Conservation (phyloP, 2,797 vertebrate genomes). For the Halcyon badia region DNA sequence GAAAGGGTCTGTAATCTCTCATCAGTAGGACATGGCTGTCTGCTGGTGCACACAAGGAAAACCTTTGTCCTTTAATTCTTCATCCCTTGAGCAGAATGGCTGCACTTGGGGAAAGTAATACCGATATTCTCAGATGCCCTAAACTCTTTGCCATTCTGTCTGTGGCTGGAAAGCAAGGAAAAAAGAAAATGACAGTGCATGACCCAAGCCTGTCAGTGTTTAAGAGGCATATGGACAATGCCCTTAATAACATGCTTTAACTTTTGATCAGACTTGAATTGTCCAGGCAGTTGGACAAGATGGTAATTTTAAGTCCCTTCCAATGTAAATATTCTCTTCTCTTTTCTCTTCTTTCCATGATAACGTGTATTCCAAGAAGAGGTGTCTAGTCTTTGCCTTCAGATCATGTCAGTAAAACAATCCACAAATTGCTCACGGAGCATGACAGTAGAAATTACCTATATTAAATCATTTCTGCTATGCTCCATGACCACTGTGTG, state of each 20-base stretch:
- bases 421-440: background rate
- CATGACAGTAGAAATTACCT: background rate
- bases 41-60: slow-evolving; percentile 18
- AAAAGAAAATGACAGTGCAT: background rate
- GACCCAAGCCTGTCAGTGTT: background rate
- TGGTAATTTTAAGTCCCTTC: background rate
- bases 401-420: background rate
- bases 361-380: background rate
- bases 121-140: background rate
- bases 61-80: slow-evolving; percentile 42
- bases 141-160: background rate
- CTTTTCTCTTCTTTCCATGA: background rate
- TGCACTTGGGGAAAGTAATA: background rate
- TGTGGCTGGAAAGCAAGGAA: background rate
- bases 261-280: background rate
- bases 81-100: background rate
- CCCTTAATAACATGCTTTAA: background rate
- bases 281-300: background rate
- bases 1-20: slow-evolving; percentile 1
- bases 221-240: background rate
- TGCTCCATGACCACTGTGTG: background rate
- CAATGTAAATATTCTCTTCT: background rate
- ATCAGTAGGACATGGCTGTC: background rate
- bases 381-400: slow-evolving; percentile 35
- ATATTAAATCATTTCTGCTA: background rate